A percentile compares a stretch with the other conserved stretches of the same genome.
These are phyloP conservation scores for Conus ventricosus DNA, from an alignment of 1,140 invertebrate species.

Conservation along the genomic window DNA sequence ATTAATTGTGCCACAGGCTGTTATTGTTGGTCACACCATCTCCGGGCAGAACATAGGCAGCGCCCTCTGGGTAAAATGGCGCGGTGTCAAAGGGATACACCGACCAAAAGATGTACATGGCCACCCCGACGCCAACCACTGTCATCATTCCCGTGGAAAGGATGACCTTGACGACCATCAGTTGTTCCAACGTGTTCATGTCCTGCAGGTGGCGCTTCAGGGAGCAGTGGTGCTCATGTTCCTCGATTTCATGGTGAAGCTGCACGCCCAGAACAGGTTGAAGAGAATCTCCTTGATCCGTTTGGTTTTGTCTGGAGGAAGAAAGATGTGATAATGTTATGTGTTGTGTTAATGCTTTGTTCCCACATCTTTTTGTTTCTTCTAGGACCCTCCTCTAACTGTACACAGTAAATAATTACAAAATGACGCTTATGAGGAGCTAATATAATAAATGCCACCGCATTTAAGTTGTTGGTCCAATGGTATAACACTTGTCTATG, in stretches of 20 bases:
- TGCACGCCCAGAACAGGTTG: slow-evolving; percentile 10
- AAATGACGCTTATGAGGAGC: too few relatives aligned
- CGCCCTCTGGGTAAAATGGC: slow-evolving; percentile 34
- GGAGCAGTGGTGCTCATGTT: slow-evolving; percentile 40
- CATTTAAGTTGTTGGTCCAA: too few relatives aligned
- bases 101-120: slow-evolving; percentile 62
- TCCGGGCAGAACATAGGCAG: neutral
- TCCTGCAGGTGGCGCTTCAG: slow-evolving; percentile 53
- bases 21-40: neutral
- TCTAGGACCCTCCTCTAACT: too few relatives aligned
- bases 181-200: slow-evolving; percentile 54
- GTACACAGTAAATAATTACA: too few relatives aligned
- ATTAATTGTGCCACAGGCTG: neutral
- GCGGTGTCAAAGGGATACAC: slow-evolving; percentile 52
- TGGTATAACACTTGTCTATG: too few relatives aligned
- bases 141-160: slow-evolving; percentile 51
- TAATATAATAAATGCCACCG: too few relatives aligned
- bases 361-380: too few relatives aligned
- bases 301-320: neutral
- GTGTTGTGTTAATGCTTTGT: too few relatives aligned
- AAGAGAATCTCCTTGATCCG: neutral
- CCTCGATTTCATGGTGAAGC: slow-evolving; percentile 27
- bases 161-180: slow-evolving; percentile 36
- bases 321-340: neutral
- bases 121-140: slow-evolving; percentile 48